Evolutionary conservation across 2,888 invertebrate species (phyloP).

Genomic region (Dasypogon diadema): DNA sequence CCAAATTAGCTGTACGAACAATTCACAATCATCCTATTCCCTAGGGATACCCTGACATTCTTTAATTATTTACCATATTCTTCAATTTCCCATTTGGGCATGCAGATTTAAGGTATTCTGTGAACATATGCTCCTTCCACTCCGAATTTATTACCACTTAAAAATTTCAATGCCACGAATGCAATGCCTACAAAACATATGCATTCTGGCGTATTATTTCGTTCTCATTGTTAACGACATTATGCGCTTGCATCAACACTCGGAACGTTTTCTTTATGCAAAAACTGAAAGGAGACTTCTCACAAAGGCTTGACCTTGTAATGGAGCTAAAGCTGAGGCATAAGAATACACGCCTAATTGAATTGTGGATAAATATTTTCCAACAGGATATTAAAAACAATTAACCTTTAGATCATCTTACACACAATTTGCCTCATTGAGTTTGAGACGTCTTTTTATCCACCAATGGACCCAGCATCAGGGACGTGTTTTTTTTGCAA

Average conservation of each 20-base stretch:
- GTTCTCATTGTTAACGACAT: too few species aligned
- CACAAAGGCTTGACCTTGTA: slow-evolving; percentile 41
- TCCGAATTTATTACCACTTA: too few species aligned
- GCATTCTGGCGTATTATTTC: too few species aligned
- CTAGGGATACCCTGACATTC: too few species aligned
- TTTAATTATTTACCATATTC: too few species aligned
- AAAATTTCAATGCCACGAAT: too few species aligned
- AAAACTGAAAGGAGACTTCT: slow-evolving; percentile 10
- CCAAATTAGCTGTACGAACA: too few species aligned
- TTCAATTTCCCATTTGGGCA: too few species aligned
- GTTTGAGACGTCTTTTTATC: slow-evolving; percentile 31
- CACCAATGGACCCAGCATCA: slow-evolving; percentile 10
- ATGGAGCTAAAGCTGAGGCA: slow-evolving; percentile 40
- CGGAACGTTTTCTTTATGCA: slow-evolving; percentile 10
- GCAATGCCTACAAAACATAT: too few species aligned
- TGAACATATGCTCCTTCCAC: too few species aligned
- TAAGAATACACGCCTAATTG: slow-evolving; percentile 52
- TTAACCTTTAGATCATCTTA: slow-evolving; percentile 55
- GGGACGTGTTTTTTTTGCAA: slow-evolving; percentile 12
- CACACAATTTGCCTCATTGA: slow-evolving; percentile 47
- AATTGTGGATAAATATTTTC: slow-evolving; percentile 54
- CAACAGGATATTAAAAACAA: slow-evolving; percentile 56
- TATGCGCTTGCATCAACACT: neutral
- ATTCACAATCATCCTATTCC: too few species aligned
- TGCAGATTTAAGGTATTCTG: too few species aligned